Evolutionary conservation across 2,113 vertebrate genomes (phyloP).

Genomic region (Chiloscyllium plagiosum): DNA sequence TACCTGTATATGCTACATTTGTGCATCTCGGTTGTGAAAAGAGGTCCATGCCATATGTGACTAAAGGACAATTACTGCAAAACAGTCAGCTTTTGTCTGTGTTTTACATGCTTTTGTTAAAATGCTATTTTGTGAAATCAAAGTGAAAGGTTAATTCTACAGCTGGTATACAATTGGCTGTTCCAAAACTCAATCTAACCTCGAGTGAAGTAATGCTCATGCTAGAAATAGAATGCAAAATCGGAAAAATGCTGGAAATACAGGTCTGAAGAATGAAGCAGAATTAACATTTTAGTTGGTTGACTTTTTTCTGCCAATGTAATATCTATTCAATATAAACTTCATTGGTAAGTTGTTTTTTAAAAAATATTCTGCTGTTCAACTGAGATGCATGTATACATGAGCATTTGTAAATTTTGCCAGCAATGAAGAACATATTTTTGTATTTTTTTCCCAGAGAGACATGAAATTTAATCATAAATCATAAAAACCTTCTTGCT

Average conservation of each 20-base stretch:
- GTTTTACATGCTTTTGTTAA: neutral
- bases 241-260: no score
- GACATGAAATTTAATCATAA: neutral
- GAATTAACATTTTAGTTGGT: no score
- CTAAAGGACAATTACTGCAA: neutral
- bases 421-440: neutral
- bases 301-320: no score
- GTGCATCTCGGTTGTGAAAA: neutral
- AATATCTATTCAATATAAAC: neutral
- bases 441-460: neutral
- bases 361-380: neutral
- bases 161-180: neutral
- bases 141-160: neutral
- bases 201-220: no score
- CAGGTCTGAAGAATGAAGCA: no score
- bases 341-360: neutral
- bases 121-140: neutral
- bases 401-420: neutral
- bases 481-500: neutral
- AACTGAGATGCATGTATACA: neutral
- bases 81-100: neutral
- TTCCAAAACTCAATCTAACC: neutral
- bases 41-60: neutral
- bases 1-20: neutral
- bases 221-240: no score